Percentiles rank a stretch among this genome's conserved stretches.
These are phyloP conservation scores for Stegodyphus mimosarum DNA, from an alignment of 1,140 invertebrate genomes.

Conservation along the genomic window DNA sequence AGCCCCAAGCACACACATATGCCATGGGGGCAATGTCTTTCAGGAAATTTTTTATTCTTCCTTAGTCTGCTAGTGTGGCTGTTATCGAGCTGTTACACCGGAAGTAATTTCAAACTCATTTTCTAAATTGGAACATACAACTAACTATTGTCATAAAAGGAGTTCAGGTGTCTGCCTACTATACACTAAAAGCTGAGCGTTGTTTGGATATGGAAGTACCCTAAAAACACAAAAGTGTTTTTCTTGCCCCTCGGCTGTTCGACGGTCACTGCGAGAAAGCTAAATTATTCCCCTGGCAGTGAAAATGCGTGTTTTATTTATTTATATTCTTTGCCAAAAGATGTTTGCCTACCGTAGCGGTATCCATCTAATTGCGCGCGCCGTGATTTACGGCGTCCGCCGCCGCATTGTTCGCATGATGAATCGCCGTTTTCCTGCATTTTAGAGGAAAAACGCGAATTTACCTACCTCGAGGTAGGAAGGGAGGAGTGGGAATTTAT, in stretches of 20 bases:
- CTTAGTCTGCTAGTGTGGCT: too few species aligned
- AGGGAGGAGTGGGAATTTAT: slow-evolving; percentile 20
- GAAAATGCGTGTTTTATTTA: background rate
- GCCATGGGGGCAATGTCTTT: too few species aligned
- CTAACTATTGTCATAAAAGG: too few species aligned
- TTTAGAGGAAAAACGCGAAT: slow-evolving; percentile 36
- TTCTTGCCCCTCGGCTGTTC: background rate
- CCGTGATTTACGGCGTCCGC: slow-evolving; percentile 20
- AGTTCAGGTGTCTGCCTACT: too few species aligned
- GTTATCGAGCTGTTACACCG: too few species aligned
- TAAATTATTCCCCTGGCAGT: background rate
- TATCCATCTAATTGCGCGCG: background rate
- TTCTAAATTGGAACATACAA: too few species aligned
- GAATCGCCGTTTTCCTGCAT: slow-evolving; percentile 53
- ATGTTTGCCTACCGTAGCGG: background rate
- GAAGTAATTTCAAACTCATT: too few species aligned
- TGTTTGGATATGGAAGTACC: too few species aligned
- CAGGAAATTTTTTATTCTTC: too few species aligned
- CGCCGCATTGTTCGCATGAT: slow-evolving; percentile 23
- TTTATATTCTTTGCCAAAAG: too few species aligned
- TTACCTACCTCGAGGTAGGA: background rate
- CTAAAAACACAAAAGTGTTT: background rate
- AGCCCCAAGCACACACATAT: too few species aligned
- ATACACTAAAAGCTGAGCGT: too few species aligned
- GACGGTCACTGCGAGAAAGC: background rate